Evolutionary conservation across 53 echinoderm and acorn worm species (phyloP).

Genomic region (Patiria pectinifera): DNA sequence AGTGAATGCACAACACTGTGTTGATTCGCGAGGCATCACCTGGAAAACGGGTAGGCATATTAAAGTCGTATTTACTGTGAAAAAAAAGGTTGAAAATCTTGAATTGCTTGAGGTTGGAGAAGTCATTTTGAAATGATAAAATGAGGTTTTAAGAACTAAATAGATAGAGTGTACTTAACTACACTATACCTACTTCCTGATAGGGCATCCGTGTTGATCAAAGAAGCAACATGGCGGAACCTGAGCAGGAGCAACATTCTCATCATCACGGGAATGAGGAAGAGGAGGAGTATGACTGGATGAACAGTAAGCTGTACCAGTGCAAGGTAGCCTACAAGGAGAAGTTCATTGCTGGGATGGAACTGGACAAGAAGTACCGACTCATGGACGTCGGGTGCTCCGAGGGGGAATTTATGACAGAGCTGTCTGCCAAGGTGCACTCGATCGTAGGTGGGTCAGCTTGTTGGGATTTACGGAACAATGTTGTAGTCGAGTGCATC

Average conservation of each 20-base stretch:
- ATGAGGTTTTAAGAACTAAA: too few relatives aligned
- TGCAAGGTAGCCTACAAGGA: conserved; percentile 40
- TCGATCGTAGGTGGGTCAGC: conserved; percentile 44
- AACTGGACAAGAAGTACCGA: conserved; percentile 18
- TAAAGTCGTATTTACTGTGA: too few relatives aligned
- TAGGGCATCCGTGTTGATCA: background rate
- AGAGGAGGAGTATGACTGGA: conserved; percentile 51
- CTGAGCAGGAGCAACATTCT: background rate
- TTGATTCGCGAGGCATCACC: too few relatives aligned
- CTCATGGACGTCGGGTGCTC: conserved; percentile 52
- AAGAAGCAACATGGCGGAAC: conserved; percentile 1
- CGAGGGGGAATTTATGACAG: conserved; percentile 36
- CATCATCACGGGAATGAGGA: background rate
- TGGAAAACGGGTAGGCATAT: too few relatives aligned
- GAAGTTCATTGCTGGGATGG: conserved; percentile 9
- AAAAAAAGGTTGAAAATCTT: too few relatives aligned
- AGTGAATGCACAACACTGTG: too few relatives aligned
- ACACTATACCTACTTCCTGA: too few relatives aligned
- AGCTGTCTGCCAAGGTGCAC: conserved; percentile 31
- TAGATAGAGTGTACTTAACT: too few relatives aligned
- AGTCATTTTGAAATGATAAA: too few relatives aligned
- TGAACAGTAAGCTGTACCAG: conserved; percentile 34
- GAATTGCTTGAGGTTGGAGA: too few relatives aligned
- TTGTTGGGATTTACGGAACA: background rate
- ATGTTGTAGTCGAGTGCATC: too few relatives aligned